A percentile compares a stretch with the other conserved stretches of the same genome.
These are phyloP conservation scores for Drosophila tristis DNA, from an alignment of 1,140 invertebrate genomes.

Conservation along the genomic window DNA sequence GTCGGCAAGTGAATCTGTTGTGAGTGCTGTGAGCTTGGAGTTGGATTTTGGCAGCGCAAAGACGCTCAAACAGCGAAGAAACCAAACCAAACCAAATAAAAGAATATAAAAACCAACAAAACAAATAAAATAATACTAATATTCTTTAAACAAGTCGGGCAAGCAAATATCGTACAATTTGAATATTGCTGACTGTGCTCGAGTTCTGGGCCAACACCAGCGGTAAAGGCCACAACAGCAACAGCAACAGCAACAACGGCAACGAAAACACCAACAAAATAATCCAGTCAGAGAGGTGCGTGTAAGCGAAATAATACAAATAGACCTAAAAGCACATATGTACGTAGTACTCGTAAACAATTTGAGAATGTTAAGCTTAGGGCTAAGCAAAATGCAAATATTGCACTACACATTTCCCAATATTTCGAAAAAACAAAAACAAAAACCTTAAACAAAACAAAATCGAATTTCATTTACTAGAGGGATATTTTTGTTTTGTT, in stretches of 20 bases:
- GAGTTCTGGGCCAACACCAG: neutral
- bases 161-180: conserved; percentile 25
- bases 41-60: conserved; percentile 16
- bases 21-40: conserved; percentile 7
- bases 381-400: conserved; percentile 38
- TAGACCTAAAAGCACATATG: conserved; percentile 1
- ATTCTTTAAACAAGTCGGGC: conserved; percentile 31
- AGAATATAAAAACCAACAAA: neutral
- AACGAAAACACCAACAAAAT: conserved; percentile 37
- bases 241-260: conserved; percentile 4
- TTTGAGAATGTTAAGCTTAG: conserved; percentile 2
- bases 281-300: conserved; percentile 66
- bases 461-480: conserved; percentile 21
- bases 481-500: conserved; percentile 16
- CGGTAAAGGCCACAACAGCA: no score
- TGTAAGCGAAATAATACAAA: conserved; percentile 25
- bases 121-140: conserved; percentile 24
- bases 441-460: neutral
- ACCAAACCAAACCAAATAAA: conserved; percentile 8
- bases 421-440: conserved; percentile 3
- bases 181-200: no score
- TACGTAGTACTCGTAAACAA: no score
- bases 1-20: conserved; percentile 39
- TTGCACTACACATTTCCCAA: conserved; percentile 21
- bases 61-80: conserved; percentile 34